Conservation (phyloP, 1,140 invertebrate species). For the Bilobella aurantiaca region DNA sequence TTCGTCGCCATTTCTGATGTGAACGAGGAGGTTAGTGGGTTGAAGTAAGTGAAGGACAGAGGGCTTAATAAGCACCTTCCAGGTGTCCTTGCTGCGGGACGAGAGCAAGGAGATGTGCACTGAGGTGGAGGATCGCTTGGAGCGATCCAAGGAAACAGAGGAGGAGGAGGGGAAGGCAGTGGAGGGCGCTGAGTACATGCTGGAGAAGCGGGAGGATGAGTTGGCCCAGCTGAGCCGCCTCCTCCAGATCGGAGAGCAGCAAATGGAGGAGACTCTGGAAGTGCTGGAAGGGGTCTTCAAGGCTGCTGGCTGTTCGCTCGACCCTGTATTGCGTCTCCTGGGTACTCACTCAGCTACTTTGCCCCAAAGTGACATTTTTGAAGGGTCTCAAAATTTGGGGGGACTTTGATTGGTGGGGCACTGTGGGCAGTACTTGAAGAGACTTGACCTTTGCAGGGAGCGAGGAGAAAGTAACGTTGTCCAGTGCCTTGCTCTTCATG, state of each 20-base stretch:
- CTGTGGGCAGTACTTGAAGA: too few species aligned
- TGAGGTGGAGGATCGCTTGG: slow-evolving; percentile 11
- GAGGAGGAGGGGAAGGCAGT: neutral
- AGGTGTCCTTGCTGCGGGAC: slow-evolving; percentile 2
- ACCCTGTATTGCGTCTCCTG: slow-evolving; percentile 8
- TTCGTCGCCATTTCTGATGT: slow-evolving; percentile 26
- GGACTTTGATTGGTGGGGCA: too few species aligned
- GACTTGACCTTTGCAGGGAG: too few species aligned
- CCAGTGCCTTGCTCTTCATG: slow-evolving; percentile 13
- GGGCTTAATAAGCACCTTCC: neutral
- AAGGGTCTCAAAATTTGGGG: too few species aligned
- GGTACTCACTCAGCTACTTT: neutral
- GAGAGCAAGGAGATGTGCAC: slow-evolving; percentile 2
- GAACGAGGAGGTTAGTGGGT: slow-evolving; percentile 19
- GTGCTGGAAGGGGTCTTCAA: slow-evolving; percentile 11
- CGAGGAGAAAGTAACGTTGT: slow-evolving; percentile 4
- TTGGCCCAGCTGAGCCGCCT: neutral
- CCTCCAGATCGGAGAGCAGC: neutral
- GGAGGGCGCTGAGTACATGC: neutral
- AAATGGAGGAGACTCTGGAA: slow-evolving; percentile 11
- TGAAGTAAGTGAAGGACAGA: neutral
- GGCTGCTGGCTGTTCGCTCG: neutral
- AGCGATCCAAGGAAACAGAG: neutral
- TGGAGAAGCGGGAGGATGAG: neutral
- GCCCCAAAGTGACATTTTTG: too few species aligned